phyloP scores from a whole-genome alignment of 1,140 invertebrate genomes.

The Aporrectodea caliginosa region DNA sequence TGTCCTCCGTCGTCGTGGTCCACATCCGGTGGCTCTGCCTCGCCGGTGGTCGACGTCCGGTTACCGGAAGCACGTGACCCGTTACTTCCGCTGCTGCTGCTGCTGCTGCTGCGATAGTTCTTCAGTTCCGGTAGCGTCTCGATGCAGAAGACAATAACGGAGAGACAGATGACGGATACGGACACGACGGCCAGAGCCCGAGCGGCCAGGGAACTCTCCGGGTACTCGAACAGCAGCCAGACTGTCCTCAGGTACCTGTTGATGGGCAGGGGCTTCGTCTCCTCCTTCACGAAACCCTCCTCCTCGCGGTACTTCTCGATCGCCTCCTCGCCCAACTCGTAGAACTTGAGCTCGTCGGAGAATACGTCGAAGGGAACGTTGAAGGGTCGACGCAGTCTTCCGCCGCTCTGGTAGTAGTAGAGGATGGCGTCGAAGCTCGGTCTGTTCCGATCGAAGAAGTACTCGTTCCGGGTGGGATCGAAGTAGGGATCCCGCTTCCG shows the following conservation, averaged over 20 bases:
- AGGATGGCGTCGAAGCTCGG: slow-evolving; percentile 83
- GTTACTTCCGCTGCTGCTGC: background rate
- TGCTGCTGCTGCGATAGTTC: background rate
- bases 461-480: slow-evolving; percentile 94
- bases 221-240: slow-evolving; percentile 98
- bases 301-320: slow-evolving; percentile 37
- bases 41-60: slow-evolving; percentile 35
- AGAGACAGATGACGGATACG: slow-evolving; percentile 92
- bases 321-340: slow-evolving; percentile 47
- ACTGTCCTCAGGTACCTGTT: slow-evolving; percentile 76
- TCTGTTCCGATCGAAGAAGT: slow-evolving; percentile 98
- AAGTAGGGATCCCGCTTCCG: slow-evolving; percentile 77
- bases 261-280: slow-evolving; percentile 45
- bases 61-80: slow-evolving; percentile 6
- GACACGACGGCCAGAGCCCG: slow-evolving; percentile 98
- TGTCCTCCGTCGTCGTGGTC: slow-evolving; percentile 34
- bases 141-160: slow-evolving; percentile 99
- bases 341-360: slow-evolving; percentile 51
- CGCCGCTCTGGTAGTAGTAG: slow-evolving; percentile 99
- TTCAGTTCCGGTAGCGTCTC: slow-evolving; percentile 81
- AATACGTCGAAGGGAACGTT: slow-evolving; percentile 80
- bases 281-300: slow-evolving; percentile 48
- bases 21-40: slow-evolving; percentile 52
- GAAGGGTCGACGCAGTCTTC: slow-evolving; percentile 88
- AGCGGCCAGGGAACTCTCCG: slow-evolving; percentile 97